Evolutionary conservation across 2,888 invertebrate species (phyloP).

Genomic region (Melieria crassipennis): DNA sequence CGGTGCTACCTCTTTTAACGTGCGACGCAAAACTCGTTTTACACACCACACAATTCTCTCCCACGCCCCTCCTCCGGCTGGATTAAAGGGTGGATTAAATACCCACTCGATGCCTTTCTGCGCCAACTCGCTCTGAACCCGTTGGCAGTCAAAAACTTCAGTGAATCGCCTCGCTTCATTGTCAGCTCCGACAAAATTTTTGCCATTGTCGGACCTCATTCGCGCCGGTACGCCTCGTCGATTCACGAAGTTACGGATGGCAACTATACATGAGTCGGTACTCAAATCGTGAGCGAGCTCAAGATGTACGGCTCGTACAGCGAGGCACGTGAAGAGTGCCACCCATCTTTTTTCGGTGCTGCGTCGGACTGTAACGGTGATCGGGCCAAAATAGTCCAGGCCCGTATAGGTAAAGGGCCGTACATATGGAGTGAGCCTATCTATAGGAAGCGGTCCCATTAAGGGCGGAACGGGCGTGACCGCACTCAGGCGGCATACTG

Average conservation of each 20-base stretch:
- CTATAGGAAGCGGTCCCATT: slow-evolving; percentile 37
- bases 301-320: slow-evolving; percentile 37
- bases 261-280: slow-evolving; percentile 13
- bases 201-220: slow-evolving; percentile 13
- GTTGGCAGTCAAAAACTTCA: slow-evolving; percentile 10
- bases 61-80: slow-evolving; percentile 34
- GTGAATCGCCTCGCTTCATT: slow-evolving; percentile 1
- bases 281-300: slow-evolving; percentile 22
- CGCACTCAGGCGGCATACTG: slow-evolving; percentile 27
- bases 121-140: slow-evolving; percentile 12
- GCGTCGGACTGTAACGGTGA: slow-evolving; percentile 24
- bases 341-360: slow-evolving; percentile 39
- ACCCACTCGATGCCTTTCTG: slow-evolving; percentile 29
- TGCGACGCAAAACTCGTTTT: slow-evolving; percentile 35
- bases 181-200: not conserved
- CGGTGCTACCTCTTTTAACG: slow-evolving; percentile 31
- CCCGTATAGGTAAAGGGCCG: slow-evolving; percentile 20
- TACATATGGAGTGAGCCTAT: slow-evolving; percentile 27
- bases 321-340: slow-evolving; percentile 41
- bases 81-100: slow-evolving; percentile 22
- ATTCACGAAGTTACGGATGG: slow-evolving; percentile 8
- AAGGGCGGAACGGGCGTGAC: slow-evolving; percentile 34
- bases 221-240: slow-evolving; percentile 1
- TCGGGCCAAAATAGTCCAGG: slow-evolving; percentile 35
- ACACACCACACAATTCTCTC: slow-evolving; percentile 40